Conservation (phyloP, 1,140 invertebrate genomes). For the Chironomus tepperi region DNA sequence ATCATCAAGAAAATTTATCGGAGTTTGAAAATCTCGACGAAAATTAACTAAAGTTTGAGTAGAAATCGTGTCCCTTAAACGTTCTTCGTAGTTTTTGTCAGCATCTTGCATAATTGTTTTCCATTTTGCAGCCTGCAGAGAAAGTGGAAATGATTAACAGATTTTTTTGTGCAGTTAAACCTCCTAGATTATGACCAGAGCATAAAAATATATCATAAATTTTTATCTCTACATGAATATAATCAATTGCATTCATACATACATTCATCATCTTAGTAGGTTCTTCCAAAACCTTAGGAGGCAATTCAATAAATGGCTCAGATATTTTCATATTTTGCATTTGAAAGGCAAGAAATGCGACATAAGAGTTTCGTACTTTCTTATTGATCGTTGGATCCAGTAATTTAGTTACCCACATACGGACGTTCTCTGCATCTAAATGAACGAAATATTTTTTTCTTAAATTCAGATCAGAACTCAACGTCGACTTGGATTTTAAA, state of each 20-base stretch:
- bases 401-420: neutral
- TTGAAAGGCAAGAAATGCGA: neutral
- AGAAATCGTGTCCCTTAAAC: neutral
- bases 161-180: no score
- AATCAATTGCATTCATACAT: neutral
- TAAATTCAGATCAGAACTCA: neutral
- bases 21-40: neutral
- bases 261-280: neutral
- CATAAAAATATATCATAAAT: no score
- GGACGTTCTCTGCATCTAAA: neutral
- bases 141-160: neutral
- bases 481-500: no score
- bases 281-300: neutral
- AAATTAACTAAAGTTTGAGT: neutral
- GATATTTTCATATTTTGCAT: slow-evolving; percentile 14
- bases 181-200: no score
- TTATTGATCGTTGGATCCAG: neutral
- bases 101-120: neutral
- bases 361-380: neutral
- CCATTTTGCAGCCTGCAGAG: neutral
- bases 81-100: neutral
- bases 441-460: neutral
- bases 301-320: neutral
- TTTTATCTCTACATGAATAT: no score
- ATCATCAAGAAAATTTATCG: neutral